Evolutionary conservation across 1,140 invertebrate genomes (phyloP).

Genomic region (Limonius californicus): DNA sequence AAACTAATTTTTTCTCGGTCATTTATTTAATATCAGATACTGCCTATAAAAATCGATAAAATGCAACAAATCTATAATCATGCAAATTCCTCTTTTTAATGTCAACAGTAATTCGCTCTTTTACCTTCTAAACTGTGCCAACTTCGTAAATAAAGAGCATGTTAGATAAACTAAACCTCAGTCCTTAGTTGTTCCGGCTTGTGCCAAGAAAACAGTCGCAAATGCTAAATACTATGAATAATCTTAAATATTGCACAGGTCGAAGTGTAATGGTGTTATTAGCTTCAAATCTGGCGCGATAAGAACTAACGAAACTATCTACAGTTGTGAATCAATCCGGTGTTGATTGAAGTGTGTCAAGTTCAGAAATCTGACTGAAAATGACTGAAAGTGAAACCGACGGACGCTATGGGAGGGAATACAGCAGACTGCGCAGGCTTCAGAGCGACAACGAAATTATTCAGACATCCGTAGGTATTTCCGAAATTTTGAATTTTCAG

Average conservation of each 20-base stretch:
- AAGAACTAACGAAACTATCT: too few species aligned
- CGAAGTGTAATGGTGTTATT: background rate
- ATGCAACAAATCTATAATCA: too few species aligned
- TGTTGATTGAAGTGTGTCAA: too few species aligned
- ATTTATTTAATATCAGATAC: too few species aligned
- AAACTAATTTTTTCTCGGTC: too few species aligned
- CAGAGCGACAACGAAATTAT: slow-evolving; percentile 59
- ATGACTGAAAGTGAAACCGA: slow-evolving; percentile 7
- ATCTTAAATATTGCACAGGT: background rate
- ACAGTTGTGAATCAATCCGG: too few species aligned
- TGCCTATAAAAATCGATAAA: too few species aligned
- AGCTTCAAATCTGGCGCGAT: too few species aligned
- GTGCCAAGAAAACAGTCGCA: slow-evolving; percentile 12
- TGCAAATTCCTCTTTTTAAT: too few species aligned
- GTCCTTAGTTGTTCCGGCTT: background rate
- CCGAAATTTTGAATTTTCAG: too few species aligned
- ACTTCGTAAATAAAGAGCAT: slow-evolving; percentile 2
- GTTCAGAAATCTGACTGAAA: background rate
- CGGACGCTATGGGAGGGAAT: slow-evolving; percentile 57
- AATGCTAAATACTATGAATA: background rate
- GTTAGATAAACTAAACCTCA: slow-evolving; percentile 5
- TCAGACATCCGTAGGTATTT: slow-evolving; percentile 56
- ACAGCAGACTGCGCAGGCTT: slow-evolving; percentile 56
- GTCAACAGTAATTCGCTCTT: background rate
- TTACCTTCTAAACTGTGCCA: slow-evolving; percentile 7